Percentiles rank a stretch among this genome's conserved stretches.
Evolutionary conservation across 2,113 vertebrate species (phyloP).

Genomic region (Corydoras sp.): DNA sequence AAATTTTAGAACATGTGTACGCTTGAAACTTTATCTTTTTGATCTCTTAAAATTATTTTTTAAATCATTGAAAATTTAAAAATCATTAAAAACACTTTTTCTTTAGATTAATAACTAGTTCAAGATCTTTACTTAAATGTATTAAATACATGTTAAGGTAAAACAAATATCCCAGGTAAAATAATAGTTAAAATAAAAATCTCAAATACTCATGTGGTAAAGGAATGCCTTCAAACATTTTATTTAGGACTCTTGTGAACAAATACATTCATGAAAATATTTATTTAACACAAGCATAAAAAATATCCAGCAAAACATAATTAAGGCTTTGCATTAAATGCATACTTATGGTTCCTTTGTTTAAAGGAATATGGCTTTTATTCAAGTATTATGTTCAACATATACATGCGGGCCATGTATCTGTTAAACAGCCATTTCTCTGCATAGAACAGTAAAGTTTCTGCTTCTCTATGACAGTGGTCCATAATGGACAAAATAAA

Average conservation of each 20-base stretch:
- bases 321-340: conserved; percentile 51
- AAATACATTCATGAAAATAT: conserved; percentile 16
- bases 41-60: too few species aligned
- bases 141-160: too few species aligned
- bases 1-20: too few species aligned
- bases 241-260: background rate
- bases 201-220: too few species aligned
- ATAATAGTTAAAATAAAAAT: too few species aligned
- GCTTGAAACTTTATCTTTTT: too few species aligned
- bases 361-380: conserved; percentile 56
- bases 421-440: conserved; percentile 10
- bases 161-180: too few species aligned
- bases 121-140: too few species aligned
- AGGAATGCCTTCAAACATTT: background rate
- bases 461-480: conserved; percentile 38
- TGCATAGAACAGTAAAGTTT: conserved; percentile 28
- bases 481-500: conserved; percentile 24
- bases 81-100: too few species aligned
- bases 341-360: conserved; percentile 47
- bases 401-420: conserved; percentile 24
- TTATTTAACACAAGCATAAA: background rate
- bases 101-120: too few species aligned
- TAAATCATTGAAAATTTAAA: too few species aligned
- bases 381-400: conserved; percentile 32
- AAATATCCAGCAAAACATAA: conserved; percentile 5